Percentiles rank a stretch among this genome's conserved stretches.
These are phyloP conservation scores for Muschampia plurimacula DNA, from an alignment of 2,888 invertebrate species.

Conservation along the genomic window DNA sequence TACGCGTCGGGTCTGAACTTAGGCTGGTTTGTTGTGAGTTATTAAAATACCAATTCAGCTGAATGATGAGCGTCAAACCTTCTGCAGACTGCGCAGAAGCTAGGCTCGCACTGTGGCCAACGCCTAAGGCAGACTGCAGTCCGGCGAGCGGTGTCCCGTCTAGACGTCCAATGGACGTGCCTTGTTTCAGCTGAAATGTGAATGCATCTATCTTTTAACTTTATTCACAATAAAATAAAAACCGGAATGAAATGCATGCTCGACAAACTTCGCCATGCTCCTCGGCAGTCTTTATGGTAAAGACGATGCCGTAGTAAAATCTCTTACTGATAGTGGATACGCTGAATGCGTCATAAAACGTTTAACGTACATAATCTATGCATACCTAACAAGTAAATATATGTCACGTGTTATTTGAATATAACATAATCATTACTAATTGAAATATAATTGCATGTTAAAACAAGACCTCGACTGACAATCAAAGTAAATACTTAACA, in stretches of 20 bases:
- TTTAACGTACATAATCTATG: too few relatives aligned
- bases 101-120: not conserved
- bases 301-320: conserved; percentile 8
- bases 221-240: conserved; percentile 4
- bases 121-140: not conserved
- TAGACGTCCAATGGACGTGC: conserved; percentile 20
- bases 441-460: too few relatives aligned
- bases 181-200: conserved; percentile 26
- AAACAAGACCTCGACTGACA: too few relatives aligned
- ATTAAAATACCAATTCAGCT: too few relatives aligned
- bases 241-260: not conserved
- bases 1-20: too few relatives aligned
- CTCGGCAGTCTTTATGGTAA: conserved; percentile 7
- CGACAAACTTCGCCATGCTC: conserved; percentile 5
- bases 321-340: conserved; percentile 8
- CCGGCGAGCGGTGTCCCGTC: conserved; percentile 2
- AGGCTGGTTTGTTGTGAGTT: too few relatives aligned
- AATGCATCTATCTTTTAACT: conserved; percentile 20
- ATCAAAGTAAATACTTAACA: not conserved
- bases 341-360: conserved; percentile 10
- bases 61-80: too few relatives aligned
- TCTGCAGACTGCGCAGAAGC: too few relatives aligned
- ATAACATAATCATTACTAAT: not conserved
- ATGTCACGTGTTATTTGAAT: too few relatives aligned
- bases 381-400: too few relatives aligned